These are phyloP conservation scores for Spinus olivaceus DNA, from an alignment of 2,797 vertebrate species.

Conservation along the genomic window DNA sequence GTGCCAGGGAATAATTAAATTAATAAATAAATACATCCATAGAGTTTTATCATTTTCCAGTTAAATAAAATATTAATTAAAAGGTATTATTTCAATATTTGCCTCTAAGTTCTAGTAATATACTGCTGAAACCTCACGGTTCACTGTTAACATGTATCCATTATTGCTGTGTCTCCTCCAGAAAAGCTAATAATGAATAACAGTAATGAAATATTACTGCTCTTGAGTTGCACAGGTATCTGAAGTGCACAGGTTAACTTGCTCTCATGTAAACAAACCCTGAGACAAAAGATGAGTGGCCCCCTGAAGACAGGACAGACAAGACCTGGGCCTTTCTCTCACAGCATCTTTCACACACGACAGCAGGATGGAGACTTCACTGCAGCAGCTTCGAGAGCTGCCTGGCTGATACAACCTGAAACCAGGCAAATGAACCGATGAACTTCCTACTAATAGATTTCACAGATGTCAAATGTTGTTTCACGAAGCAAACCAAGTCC, in stretches of 20 bases:
- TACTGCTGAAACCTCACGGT: not conserved
- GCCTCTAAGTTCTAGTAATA: not conserved
- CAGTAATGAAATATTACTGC: not conserved
- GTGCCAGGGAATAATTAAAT: not conserved
- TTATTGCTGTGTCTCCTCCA: not conserved
- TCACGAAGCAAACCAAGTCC: not conserved
- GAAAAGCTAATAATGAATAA: not conserved
- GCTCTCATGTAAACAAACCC: not conserved
- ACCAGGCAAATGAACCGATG: not conserved
- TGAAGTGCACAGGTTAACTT: not conserved
- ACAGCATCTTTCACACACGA: not conserved
- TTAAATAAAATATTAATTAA: not conserved
- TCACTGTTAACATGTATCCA: not conserved
- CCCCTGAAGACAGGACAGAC: not conserved
- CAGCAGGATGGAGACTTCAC: not conserved
- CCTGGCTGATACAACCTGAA: not conserved
- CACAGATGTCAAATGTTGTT: not conserved
- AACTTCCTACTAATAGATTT: not conserved
- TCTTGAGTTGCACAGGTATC: not conserved
- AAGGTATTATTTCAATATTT: not conserved
- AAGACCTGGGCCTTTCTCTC: not conserved
- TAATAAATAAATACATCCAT: not conserved
- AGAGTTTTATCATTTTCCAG: not conserved
- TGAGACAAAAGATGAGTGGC: not conserved
- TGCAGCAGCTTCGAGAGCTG: rapidly evolving